A percentile compares a stretch with the other conserved stretches of the same genome.
Conservation (phyloP, 2,888 invertebrate species). For the Rapana venosa region DNA sequence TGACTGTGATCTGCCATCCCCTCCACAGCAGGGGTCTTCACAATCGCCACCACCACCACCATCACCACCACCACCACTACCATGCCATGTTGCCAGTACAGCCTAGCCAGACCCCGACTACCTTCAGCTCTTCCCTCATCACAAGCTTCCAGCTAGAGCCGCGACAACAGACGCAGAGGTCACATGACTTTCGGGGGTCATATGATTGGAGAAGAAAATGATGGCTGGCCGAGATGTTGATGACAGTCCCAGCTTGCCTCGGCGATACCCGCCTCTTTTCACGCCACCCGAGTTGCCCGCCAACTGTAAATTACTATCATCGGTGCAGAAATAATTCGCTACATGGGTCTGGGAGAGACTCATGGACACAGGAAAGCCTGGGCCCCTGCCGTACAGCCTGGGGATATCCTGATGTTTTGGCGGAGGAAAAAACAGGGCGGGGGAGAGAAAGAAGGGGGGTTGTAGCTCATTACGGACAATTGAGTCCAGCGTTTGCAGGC, state of each 20-base stretch:
- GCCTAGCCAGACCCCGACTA: no score
- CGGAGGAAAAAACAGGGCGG: slow-evolving; percentile 1
- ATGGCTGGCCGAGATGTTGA: background rate
- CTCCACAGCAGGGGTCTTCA: slow-evolving; percentile 15
- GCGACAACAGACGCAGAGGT: slow-evolving; percentile 33
- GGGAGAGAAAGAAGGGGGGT: slow-evolving; percentile 15
- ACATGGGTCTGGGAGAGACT: slow-evolving; percentile 42
- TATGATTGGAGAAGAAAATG: slow-evolving; percentile 7
- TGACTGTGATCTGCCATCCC: background rate
- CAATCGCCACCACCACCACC: background rate
- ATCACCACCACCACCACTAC: background rate
- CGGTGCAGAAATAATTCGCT: slow-evolving; percentile 51
- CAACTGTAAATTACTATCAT: slow-evolving; percentile 50
- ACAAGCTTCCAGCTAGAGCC: background rate
- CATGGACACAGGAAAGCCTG: background rate
- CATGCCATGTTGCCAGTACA: background rate
- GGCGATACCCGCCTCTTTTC: slow-evolving; percentile 24
- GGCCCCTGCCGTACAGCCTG: background rate
- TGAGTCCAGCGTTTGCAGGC: slow-evolving; percentile 13
- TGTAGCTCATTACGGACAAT: slow-evolving; percentile 38
- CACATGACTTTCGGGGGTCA: slow-evolving; percentile 35
- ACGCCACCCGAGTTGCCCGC: slow-evolving; percentile 26
- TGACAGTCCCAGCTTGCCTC: slow-evolving; percentile 30
- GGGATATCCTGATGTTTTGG: slow-evolving; percentile 31
- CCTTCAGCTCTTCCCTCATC: no score